Evolutionary conservation across 1,140 invertebrate genomes (phyloP), one percentile per base, ranked within the genome.

Genomic region (Dendrolimus kikuchii): DNA sequence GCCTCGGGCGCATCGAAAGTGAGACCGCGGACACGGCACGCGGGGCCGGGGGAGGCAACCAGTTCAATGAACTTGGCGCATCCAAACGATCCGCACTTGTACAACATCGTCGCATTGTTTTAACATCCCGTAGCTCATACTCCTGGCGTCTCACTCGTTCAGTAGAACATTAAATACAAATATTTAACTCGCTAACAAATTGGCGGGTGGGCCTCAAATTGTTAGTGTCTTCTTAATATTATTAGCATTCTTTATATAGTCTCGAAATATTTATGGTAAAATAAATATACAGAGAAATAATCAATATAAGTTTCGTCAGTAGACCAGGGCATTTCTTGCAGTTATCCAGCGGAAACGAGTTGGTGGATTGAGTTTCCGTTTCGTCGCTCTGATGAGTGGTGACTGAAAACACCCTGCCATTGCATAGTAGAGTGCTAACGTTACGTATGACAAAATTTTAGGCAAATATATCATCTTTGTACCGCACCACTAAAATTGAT

Each of bases 1-100:
- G 73, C 74, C 79, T 77, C 80, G 66, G 75, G 72, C 82, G 79
- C 80, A 86, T 80, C 75, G 82, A 83, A 83, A 86, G 82, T 83
- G 80, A 83, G 80, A 79, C 80, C 66, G 70, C 66, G 70, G 56
- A 58, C 46, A 56, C 57, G 59, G 49, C 59, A 55, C 44, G 61
- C 52, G 64, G 39, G 55, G 63, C 54, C 62, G 54, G 64, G 65
- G 68, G 59, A 61, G 56, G 60, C n/a, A 50, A 65, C 51, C 57
- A 62, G 77, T 74, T 81, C 77, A 62, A 74, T 60, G 76, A 83
- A 71, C 81, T 62, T 46, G 62, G 70, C 75, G 68, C 77, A 77
- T 75, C 77, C 74, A 64, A 81, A 71, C 81, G 77, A 79, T 76
- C 76, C 77, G 71, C 78, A 81, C 77, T 77, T 74, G 74, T 77